Base-by-base conservation (phyloP, 2,113 vertebrate genomes). In the Chaetorhynchus papuensis region DNA sequence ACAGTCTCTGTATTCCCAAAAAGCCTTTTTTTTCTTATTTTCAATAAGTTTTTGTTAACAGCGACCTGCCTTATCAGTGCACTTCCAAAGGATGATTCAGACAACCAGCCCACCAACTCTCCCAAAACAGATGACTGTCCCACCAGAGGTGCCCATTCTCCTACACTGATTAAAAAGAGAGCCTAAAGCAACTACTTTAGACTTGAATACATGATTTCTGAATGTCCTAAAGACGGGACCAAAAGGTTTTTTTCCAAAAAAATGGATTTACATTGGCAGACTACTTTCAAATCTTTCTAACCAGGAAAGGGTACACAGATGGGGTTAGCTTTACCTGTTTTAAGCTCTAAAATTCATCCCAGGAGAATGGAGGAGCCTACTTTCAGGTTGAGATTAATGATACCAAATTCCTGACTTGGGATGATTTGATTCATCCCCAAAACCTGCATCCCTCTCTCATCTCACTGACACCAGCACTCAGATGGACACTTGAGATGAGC, bases 31-130 rank as follows among this genome's bases (percentile, higher is more conserved):
- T 45, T 14, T 7, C 41, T 80, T 41, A 33, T 45, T 83, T 68
- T 47, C 64, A 47, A 44, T 21, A 7, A 52, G 8, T 30, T 88
- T 80, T 74, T 83, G 4, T 65, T 77, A 60, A 80, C 28, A 83
- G 13, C 56, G 30, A 37, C 22, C 11, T 86, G 37, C 11, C 19
- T 74, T 83, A 61, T 35, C 42, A 83, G 45, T 72, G 50, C 19
- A n/a, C 90, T 94, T 89, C 54, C 68, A 77, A 66, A 53, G 59
- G 59, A 65, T 87, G 42, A 77, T 77, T 83, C 76, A 83, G 35
- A 35, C 59, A 60, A 56, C 22, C 76, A 68, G 33, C 60, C 69
- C 50, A 70, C 52, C 5, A 80, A 17, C 37, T 85, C 52, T 54
- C 60, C 28, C 87, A 60, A 42, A 90, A 15, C 7, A 39, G 56